A percentile compares a stretch with the other conserved stretches of the same genome.
phyloP scores from a whole-genome alignment of 1,140 invertebrate species.

The Zaprionus lachaisei region DNA sequence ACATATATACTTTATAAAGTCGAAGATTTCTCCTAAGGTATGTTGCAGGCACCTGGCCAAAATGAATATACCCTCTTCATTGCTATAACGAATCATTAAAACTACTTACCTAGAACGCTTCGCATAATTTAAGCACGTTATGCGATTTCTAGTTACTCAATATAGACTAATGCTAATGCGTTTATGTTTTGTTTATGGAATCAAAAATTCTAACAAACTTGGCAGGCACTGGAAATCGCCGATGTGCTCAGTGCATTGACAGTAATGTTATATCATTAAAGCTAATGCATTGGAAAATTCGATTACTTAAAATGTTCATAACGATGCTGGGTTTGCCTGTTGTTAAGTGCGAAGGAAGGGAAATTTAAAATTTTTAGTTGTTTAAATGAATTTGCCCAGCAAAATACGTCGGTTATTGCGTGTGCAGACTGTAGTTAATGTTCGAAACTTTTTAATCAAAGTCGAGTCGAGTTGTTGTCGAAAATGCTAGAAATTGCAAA shows the following conservation, averaged over 20 bases:
- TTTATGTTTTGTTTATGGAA: constrained; percentile 11
- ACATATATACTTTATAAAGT: too few species aligned
- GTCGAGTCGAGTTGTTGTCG: constrained; percentile 53
- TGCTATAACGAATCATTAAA: background rate
- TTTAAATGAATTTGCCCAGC: constrained; percentile 1
- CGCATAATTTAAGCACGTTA: background rate
- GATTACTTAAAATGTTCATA: constrained; percentile 66
- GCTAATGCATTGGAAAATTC: constrained; percentile 76
- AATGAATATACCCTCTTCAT: too few species aligned
- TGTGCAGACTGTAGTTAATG: constrained; percentile 38
- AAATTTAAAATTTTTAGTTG: constrained; percentile 24
- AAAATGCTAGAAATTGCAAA: constrained; percentile 73
- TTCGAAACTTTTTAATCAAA: constrained; percentile 76
- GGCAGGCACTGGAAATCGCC: background rate
- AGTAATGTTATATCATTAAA: constrained; percentile 58
- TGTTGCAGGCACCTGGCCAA: too few species aligned
- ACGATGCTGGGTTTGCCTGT: constrained; percentile 52
- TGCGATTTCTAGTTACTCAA: background rate
- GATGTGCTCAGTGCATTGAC: constrained; percentile 16
- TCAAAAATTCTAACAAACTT: constrained; percentile 9
- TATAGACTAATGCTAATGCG: constrained; percentile 12
- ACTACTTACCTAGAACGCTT: background rate
- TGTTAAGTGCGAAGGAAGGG: background rate
- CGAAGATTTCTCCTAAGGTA: too few species aligned
- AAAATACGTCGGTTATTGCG: constrained; percentile 50